Evolutionary conservation across 1,140 invertebrate species (phyloP), one percentile per base, ranked within the genome.

Genomic region (Magallana gigas): DNA sequence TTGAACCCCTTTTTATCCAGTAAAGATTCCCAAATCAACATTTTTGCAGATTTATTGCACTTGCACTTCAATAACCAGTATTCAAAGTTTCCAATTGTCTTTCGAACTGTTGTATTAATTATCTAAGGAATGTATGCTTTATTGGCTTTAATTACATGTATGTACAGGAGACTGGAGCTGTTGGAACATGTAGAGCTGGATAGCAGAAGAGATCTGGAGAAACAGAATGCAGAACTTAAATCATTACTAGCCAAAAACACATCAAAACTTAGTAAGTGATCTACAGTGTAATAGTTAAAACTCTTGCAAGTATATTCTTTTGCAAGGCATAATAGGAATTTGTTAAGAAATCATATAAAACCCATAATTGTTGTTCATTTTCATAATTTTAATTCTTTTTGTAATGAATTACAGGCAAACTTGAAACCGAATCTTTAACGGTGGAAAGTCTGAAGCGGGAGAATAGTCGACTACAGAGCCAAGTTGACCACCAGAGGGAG

Each of bases 181-280:
- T 68, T 90, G 16, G 86, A 90, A 29, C 90, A 90, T 36, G 87
- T 92, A 14, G 92, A 93, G 68, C 83, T 90, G 71, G 89, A 92
- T 16, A 91, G 71, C 9, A 91, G 90, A 58, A 81, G 84, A 8
- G 91, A 93, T 16, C 88, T 93, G 83, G 92, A 93, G 64, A 57
- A 92, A 56, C 90, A 92, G 56, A 93, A 91, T 23, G 88, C 90
- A n/a, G 91, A 92, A 76, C 90, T 94, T 12, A 84, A 91, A 60
- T 85, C 91, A 83, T 91, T 93, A 85, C 83, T 94, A 29, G 89
- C 89, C 29, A 91, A 90, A 85, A 76, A 92, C 23, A 87, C 91
- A 11, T 16, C 90, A 58, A 90, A 91, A 88, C 90, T 92, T 36
- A 91, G 92, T 93, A 91, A 86, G 91, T 89, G 0, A 76, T 23